Conservation (phyloP, 2,113 vertebrate species). For the Paraplagusia blochii region DNA sequence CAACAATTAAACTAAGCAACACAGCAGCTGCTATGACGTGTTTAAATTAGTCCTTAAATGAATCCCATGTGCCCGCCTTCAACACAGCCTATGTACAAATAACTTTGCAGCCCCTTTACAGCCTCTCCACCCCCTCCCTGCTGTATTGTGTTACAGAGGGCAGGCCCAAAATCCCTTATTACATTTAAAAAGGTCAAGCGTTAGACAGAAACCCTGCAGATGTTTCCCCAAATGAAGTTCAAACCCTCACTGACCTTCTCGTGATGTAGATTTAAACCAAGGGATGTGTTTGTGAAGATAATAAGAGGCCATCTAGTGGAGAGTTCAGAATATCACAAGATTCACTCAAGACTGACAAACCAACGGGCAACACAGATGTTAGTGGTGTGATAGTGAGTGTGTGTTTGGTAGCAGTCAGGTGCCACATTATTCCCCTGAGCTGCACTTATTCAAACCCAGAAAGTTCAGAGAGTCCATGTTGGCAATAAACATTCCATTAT, state of each 20-base stretch:
- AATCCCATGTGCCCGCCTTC: not conserved
- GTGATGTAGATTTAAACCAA: slow-evolving; percentile 14
- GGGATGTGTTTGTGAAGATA: slow-evolving; percentile 13
- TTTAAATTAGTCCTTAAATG: slow-evolving; percentile 11
- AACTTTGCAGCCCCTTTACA: slow-evolving; percentile 1
- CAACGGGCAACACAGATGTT: not conserved
- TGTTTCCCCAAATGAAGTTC: slow-evolving; percentile 9
- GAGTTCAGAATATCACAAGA: slow-evolving; percentile 6
- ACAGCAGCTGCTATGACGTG: not conserved
- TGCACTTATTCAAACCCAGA: slow-evolving; percentile 1
- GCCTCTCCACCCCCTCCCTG: slow-evolving; percentile 14
- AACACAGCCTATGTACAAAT: slow-evolving; percentile 24
- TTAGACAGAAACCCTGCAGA: slow-evolving; percentile 34
- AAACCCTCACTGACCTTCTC: slow-evolving; percentile 6
- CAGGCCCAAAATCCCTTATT: slow-evolving; percentile 16
- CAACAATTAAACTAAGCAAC: not conserved
- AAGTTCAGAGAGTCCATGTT: slow-evolving; percentile 20
- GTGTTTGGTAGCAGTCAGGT: slow-evolving; percentile 12
- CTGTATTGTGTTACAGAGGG: slow-evolving; percentile 12
- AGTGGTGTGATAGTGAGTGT: slow-evolving; percentile 12
- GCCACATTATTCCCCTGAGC: slow-evolving; percentile 1
- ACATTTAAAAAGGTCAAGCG: slow-evolving; percentile 30
- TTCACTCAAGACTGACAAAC: slow-evolving; percentile 2
- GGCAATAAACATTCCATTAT: slow-evolving; percentile 21
- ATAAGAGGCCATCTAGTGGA: not conserved